Evolutionary conservation across 1,140 invertebrate species (phyloP).

Genomic region (Eupeodes corollae): DNA sequence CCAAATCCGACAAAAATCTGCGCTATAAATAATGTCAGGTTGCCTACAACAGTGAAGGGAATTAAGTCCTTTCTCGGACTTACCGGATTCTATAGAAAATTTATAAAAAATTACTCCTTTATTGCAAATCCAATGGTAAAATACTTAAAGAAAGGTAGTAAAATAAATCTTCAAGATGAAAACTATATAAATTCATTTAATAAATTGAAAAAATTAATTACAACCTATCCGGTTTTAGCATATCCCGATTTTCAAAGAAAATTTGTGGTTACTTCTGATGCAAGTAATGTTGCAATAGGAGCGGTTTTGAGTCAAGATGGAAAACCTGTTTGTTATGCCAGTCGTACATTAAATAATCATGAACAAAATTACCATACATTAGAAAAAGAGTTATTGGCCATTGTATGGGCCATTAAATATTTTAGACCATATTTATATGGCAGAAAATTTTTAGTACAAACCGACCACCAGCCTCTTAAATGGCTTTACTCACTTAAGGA

Average conservation of each 20-base stretch:
- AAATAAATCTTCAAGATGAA: background rate
- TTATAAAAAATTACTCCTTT: slow-evolving; percentile 8
- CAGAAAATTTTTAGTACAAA: slow-evolving; percentile 8
- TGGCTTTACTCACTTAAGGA: slow-evolving; percentile 12
- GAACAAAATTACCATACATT: slow-evolving; percentile 12
- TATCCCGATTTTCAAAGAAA: slow-evolving; percentile 12
- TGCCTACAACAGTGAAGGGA: slow-evolving; percentile 17
- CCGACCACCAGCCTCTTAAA: slow-evolving; percentile 10
- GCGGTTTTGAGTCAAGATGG: slow-evolving; percentile 10
- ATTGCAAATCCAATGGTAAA: slow-evolving; percentile 4
- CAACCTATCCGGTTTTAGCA: slow-evolving; percentile 8
- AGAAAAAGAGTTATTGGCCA: slow-evolving; percentile 15
- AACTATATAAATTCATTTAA: background rate
- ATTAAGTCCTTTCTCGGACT: slow-evolving; percentile 26
- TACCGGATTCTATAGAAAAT: too few relatives aligned
- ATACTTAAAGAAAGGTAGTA: slow-evolving; percentile 4
- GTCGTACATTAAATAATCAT: slow-evolving; percentile 11
- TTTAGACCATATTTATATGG: slow-evolving; percentile 25
- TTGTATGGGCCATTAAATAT: slow-evolving; percentile 36
- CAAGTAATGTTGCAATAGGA: slow-evolving; percentile 10
- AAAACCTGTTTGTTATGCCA: slow-evolving; percentile 9
- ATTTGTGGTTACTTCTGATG: slow-evolving; percentile 15
- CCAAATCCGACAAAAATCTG: slow-evolving; percentile 22
- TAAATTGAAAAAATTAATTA: too few relatives aligned
- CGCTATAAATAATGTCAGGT: slow-evolving; percentile 14